Percentiles rank a stretch among this genome's conserved stretches.
These are phyloP conservation scores for Nomada goodeniana DNA, from an alignment of 2,888 invertebrate species.

Conservation along the genomic window DNA sequence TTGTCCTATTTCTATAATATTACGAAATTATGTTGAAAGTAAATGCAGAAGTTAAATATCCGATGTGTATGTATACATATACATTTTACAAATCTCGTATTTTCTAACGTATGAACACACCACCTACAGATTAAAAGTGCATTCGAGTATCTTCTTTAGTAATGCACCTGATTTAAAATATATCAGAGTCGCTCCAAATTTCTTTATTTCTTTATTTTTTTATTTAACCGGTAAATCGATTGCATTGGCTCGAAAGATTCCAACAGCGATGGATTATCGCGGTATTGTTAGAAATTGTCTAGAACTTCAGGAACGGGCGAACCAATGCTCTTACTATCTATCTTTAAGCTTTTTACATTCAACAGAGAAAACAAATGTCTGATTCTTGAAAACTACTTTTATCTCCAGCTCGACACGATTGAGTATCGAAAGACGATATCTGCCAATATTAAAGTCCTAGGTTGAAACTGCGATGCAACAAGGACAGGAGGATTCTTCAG, in stretches of 20 bases:
- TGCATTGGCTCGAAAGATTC: neutral
- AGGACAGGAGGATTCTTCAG: neutral
- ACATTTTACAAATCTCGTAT: no score
- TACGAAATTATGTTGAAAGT: no score
- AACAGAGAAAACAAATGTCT: neutral
- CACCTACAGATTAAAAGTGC: no score
- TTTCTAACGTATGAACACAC: no score
- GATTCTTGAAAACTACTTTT: neutral
- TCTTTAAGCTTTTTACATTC: neutral
- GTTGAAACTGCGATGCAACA: neutral
- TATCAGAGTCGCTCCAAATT: no score
- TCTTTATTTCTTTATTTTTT: no score
- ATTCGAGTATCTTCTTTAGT: no score
- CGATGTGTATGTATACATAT: no score
- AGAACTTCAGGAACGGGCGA: neutral
- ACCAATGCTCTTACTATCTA: no score
- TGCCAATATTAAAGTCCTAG: neutral
- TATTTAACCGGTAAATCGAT: neutral
- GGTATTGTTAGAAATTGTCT: neutral
- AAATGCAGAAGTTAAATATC: no score
- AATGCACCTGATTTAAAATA: no score
- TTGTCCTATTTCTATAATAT: no score
- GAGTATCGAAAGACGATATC: constrained; percentile 9
- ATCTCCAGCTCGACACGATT: neutral
- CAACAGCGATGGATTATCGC: neutral